Conservation (phyloP, 2,888 invertebrate species). For the Watsonalla cultraria region DNA sequence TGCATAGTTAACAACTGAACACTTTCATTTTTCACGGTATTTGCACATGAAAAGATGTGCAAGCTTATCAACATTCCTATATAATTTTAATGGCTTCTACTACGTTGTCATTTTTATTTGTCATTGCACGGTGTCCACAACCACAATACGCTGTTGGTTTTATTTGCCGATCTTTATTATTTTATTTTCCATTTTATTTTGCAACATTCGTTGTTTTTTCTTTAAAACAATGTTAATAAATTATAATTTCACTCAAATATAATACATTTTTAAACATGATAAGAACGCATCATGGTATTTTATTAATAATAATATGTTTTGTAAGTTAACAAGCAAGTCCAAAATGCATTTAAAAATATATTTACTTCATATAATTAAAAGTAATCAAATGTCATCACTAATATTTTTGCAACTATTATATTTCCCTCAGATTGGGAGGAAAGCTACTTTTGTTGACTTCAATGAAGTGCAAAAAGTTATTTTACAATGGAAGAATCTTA, state of each 20-base stretch:
- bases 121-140: neutral
- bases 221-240: too few species aligned
- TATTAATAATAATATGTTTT: slow-evolving; percentile 44
- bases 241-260: too few species aligned
- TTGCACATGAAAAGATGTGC: slow-evolving; percentile 25
- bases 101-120: neutral
- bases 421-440: slow-evolving; percentile 49
- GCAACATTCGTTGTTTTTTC: too few species aligned
- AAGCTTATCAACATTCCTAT: slow-evolving; percentile 12
- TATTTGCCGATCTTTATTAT: too few species aligned
- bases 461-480: slow-evolving; percentile 62
- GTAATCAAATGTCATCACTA: too few species aligned
- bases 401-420: neutral
- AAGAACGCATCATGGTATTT: slow-evolving; percentile 37
- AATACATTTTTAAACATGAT: slow-evolving; percentile 28
- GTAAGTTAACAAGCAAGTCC: neutral
- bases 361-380: neutral
- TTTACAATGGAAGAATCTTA: slow-evolving; percentile 63
- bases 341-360: slow-evolving; percentile 6
- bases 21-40: slow-evolving; percentile 33
- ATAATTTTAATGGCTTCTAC: slow-evolving; percentile 1
- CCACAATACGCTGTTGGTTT: slow-evolving; percentile 6
- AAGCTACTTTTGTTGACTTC: slow-evolving; percentile 56
- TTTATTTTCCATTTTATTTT: too few species aligned
- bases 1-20: slow-evolving; percentile 5